Base-by-base conservation (phyloP, 2,888 invertebrate species). In the Acleris laterana region DNA sequence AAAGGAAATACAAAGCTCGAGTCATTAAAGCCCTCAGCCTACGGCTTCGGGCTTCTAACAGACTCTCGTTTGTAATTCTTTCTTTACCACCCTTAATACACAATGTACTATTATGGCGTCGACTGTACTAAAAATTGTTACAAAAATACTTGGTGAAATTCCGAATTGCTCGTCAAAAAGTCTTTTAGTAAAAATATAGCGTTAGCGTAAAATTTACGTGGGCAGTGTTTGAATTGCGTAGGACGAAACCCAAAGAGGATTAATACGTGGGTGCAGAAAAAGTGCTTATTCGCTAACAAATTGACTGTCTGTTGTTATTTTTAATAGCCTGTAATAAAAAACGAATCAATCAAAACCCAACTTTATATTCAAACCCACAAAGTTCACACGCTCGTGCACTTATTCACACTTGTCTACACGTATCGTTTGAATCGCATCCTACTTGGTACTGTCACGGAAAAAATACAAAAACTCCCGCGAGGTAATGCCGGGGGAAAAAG, bases 401-500 rank as follows among this genome's bases (percentile, higher is more conserved):
- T 38, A 19, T 38, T 38, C 48, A 5, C 46, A 17, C 48, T 32
- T 57, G 20, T 46, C 48, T 53, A 49, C 32, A 32, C 53, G 25
- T 42, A 38, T 55, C 25, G 49, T 49, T 49, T 25, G 46, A 28
- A 57, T 25, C 57, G 51, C 25, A 51, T 51, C 49, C 49, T 49
- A 60, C 60, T 60, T 53, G 44, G 65, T 61, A 65, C 60, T 50
- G 65, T 61, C 60, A 32, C 50, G 60, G 55, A 51, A 32, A 51
- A 65, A 60, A 60, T 11, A 63, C 49, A 60, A 22, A 57, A 60
- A 42, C 53, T 52, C 63, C 53, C 28, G 50, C 55, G 61, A 69
- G 68, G 71, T 71, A 70, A 70, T 68, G 70, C 62, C 62, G 53
- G 61, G 68, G 64, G 62, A 67, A 68, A 32, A 69, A 70, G 70